These are phyloP conservation scores for Sinonovacula constricta DNA, from an alignment of 1,140 invertebrate species.

Conservation along the genomic window DNA sequence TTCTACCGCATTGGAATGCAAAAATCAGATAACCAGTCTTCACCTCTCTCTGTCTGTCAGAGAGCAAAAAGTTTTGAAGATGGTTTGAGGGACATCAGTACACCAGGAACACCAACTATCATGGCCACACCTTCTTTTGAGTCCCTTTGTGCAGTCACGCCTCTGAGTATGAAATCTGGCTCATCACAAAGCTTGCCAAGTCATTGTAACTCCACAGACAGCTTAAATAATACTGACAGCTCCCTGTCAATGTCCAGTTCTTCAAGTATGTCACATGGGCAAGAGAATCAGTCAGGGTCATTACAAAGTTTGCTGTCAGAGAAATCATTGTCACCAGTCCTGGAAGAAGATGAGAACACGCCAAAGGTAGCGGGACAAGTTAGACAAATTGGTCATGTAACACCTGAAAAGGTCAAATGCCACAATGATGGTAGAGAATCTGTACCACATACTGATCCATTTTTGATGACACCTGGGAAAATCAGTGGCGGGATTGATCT, in stretches of 20 bases:
- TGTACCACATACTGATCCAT: background rate
- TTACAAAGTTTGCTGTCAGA: slow-evolving; percentile 41
- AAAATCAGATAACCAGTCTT: background rate
- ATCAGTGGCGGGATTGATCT: slow-evolving; percentile 38
- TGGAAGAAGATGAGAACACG: slow-evolving; percentile 33
- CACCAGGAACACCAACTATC: slow-evolving; percentile 35
- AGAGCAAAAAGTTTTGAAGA: slow-evolving; percentile 45
- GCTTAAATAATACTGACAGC: slow-evolving; percentile 1
- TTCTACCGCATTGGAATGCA: background rate
- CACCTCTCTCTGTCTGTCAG: background rate
- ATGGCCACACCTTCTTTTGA: slow-evolving; percentile 47
- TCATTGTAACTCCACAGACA: slow-evolving; percentile 31
- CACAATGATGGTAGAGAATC: background rate
- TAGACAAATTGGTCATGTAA: no score
- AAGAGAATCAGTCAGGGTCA: slow-evolving; percentile 33
- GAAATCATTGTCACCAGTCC: slow-evolving; percentile 47
- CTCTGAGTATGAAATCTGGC: slow-evolving; percentile 23
- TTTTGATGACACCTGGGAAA: slow-evolving; percentile 41
- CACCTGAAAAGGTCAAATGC: background rate
- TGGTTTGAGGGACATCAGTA: slow-evolving; percentile 5
- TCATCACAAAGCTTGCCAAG: slow-evolving; percentile 34
- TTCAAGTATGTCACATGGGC: slow-evolving; percentile 37
- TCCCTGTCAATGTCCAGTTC: slow-evolving; percentile 26
- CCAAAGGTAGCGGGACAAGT: no score
- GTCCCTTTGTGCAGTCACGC: slow-evolving; percentile 38